These are phyloP conservation scores for Bilobella aurantiaca DNA, from an alignment of 1,140 invertebrate species.

Conservation along the genomic window DNA sequence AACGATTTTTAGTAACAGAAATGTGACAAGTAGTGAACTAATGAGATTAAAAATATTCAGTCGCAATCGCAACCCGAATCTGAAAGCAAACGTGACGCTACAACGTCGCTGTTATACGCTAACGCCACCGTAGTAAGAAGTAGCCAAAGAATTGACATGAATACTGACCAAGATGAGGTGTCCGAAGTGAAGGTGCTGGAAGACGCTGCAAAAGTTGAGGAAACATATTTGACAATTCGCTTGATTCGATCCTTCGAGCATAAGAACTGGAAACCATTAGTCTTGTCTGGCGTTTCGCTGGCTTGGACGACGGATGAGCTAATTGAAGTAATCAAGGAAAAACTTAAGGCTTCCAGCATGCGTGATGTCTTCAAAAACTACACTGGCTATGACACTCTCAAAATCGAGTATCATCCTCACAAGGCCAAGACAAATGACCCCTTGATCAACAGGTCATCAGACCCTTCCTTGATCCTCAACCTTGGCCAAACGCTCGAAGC, in stretches of 20 bases:
- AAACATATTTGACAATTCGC: constrained; percentile 37
- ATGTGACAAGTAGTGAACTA: too few relatives aligned
- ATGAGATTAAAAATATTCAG: too few relatives aligned
- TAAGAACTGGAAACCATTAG: constrained; percentile 38
- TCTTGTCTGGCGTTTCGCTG: constrained; percentile 36
- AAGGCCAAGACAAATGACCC: constrained; percentile 39
- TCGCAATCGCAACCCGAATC: too few relatives aligned
- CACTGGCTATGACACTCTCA: constrained; percentile 36
- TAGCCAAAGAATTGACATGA: too few relatives aligned
- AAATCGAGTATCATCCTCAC: constrained; percentile 38
- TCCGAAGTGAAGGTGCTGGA: too few relatives aligned
- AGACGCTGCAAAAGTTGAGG: not conserved
- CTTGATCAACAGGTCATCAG: constrained; percentile 37
- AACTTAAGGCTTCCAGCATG: constrained; percentile 29
- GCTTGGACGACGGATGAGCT: constrained; percentile 29
- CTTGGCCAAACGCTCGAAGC: constrained; percentile 26
- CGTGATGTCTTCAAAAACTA: constrained; percentile 38
- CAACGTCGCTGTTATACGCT: too few relatives aligned
- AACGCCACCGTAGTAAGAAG: too few relatives aligned
- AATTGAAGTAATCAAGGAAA: constrained; percentile 27
- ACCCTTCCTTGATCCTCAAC: constrained; percentile 37
- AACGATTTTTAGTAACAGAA: too few relatives aligned
- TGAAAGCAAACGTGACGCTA: too few relatives aligned
- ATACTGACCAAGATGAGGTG: too few relatives aligned
- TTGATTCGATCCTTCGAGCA: constrained; percentile 40